Percentiles rank a stretch among this genome's conserved stretches.
These are phyloP conservation scores for Exephanes ischioxanthus DNA, from an alignment of 2,888 invertebrate genomes.

Conservation along the genomic window DNA sequence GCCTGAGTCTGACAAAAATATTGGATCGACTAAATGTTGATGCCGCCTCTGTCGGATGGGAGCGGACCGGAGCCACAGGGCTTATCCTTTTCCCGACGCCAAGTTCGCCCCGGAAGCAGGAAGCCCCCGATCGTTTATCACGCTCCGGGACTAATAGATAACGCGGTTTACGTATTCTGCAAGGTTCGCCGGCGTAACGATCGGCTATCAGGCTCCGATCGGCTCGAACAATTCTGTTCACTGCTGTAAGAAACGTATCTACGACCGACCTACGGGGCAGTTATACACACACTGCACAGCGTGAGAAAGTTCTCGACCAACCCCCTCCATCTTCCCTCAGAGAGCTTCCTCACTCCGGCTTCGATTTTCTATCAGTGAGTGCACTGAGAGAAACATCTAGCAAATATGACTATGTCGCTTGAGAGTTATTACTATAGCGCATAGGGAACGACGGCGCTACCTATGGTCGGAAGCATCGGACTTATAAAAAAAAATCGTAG, in stretches of 20 bases:
- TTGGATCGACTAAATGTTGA: constrained; percentile 46
- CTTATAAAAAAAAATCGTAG: too few relatives aligned
- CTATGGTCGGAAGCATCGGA: too few relatives aligned
- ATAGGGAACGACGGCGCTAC: too few relatives aligned
- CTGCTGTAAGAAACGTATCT: background rate
- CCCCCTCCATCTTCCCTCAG: background rate
- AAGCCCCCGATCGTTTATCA: constrained; percentile 75
- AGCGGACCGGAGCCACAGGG: constrained; percentile 28
- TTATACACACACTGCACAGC: background rate
- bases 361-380: background rate
- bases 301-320: constrained; percentile 8
- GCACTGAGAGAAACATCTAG: background rate
- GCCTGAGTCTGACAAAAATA: constrained; percentile 17
- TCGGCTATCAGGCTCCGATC: constrained; percentile 61
- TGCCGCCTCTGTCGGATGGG: constrained; percentile 22
- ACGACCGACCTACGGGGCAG: background rate
- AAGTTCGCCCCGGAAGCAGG: constrained; percentile 70
- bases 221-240: constrained; percentile 12
- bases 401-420: too few relatives aligned
- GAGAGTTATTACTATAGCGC: too few relatives aligned
- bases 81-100: constrained; percentile 61
- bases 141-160: constrained; percentile 73
- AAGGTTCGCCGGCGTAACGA: constrained; percentile 48
- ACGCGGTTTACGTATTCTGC: constrained; percentile 69
- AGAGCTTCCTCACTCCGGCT: background rate